phyloP scores from a whole-genome alignment of 2,113 vertebrate genomes.

The Cochlearius cochlearius region DNA sequence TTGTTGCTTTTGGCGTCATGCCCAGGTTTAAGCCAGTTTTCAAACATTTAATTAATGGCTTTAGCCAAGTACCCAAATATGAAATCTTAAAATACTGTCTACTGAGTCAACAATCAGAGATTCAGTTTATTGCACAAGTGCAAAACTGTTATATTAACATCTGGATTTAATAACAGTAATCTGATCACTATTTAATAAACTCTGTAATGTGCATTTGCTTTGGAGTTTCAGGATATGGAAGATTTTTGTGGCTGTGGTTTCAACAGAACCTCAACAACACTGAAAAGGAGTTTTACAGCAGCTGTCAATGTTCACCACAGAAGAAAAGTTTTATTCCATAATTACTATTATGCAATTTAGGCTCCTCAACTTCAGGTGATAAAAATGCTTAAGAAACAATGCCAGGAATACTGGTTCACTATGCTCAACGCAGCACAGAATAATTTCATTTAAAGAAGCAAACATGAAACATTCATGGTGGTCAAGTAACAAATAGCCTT shows the following conservation, averaged over 20 bases:
- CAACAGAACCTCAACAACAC: not conserved
- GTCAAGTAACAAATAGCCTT: not conserved
- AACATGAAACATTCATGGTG: not conserved
- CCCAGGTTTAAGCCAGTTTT: constrained; percentile 37
- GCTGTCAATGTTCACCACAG: not conserved
- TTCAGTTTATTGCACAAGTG: constrained; percentile 16
- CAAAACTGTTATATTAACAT: constrained; percentile 32
- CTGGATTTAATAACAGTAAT: constrained; percentile 50
- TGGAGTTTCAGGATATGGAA: constrained; percentile 25
- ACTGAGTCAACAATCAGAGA: constrained; percentile 16
- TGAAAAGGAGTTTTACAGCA: not conserved
- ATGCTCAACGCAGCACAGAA: not conserved
- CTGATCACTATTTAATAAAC: constrained; percentile 28
- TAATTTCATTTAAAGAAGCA: not conserved
- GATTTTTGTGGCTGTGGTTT: constrained; percentile 28
- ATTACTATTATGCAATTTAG: not conserved
- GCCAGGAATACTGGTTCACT: not conserved
- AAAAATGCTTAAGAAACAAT: not conserved
- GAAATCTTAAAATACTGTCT: constrained; percentile 25
- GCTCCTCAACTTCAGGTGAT: not conserved
- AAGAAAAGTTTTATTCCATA: not conserved
- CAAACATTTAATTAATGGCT: constrained; percentile 28
- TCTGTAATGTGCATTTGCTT: constrained; percentile 22
- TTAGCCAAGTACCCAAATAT: constrained; percentile 23
- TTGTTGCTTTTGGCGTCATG: not conserved